Conservation (phyloP, 2,113 vertebrate genomes). For the Centrocercus urophasianus region DNA sequence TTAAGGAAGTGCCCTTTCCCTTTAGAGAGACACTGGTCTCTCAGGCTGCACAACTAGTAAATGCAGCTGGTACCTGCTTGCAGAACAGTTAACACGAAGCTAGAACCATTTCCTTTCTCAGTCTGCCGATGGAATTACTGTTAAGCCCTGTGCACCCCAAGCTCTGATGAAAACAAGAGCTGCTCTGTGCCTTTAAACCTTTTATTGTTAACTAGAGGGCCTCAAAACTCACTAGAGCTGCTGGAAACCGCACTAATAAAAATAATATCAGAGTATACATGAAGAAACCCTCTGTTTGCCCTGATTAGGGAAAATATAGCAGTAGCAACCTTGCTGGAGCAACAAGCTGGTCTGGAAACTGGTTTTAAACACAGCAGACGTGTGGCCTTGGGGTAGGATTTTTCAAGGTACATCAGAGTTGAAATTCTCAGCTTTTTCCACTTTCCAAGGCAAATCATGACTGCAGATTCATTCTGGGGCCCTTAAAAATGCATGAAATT, state of each 20-base stretch:
- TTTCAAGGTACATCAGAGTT: not conserved
- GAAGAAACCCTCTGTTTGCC: not conserved
- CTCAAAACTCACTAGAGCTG: not conserved
- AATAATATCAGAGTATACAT: not conserved
- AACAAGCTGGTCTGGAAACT: not conserved
- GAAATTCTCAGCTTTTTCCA: not conserved
- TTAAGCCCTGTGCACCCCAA: not conserved
- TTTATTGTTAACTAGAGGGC: not conserved
- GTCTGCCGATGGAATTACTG: not conserved
- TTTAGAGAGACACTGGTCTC: not conserved
- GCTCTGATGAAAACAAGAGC: not conserved
- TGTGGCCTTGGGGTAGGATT: not conserved
- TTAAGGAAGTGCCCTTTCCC: not conserved
- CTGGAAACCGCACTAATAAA: not conserved
- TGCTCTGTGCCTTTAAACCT: not conserved
- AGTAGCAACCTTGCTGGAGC: not conserved
- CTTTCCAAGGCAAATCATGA: not conserved
- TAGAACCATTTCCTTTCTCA: not conserved
- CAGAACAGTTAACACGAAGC: not conserved
- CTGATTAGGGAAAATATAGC: not conserved
- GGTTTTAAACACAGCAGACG: not conserved
- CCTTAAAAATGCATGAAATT: not conserved
- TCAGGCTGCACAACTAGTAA: not conserved
- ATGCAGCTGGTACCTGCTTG: fast-evolving
- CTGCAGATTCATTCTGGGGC: not conserved